These are phyloP conservation scores for Rhinatrema bivittatum DNA, from an alignment of 2,797 vertebrate genomes.

Conservation along the genomic window DNA sequence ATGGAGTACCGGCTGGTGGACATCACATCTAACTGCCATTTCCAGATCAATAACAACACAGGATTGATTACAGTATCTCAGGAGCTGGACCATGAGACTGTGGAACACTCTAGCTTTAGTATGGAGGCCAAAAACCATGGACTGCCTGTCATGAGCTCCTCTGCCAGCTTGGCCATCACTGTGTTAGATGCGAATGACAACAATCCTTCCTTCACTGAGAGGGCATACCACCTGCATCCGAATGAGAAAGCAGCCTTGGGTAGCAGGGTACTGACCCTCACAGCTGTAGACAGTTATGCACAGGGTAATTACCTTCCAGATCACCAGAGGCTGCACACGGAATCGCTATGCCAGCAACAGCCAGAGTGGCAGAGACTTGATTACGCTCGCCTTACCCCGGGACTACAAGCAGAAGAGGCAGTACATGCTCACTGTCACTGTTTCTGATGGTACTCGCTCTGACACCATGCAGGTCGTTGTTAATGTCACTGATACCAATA, in stretches of 20 bases:
- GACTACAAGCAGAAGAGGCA: slow-evolving; percentile 97
- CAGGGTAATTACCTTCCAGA: slow-evolving; percentile 94
- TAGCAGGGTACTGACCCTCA: slow-evolving; percentile 84
- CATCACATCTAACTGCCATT: slow-evolving; percentile 67
- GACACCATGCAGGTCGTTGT: slow-evolving; percentile 90
- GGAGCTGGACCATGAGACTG: slow-evolving; percentile 83
- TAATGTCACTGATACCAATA: slow-evolving; percentile 94
- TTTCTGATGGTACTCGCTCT: slow-evolving; percentile 85
- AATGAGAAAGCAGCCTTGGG: slow-evolving; percentile 90
- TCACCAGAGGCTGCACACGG: slow-evolving; percentile 91
- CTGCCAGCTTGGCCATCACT: slow-evolving; percentile 85
- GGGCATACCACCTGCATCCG: too few species aligned
- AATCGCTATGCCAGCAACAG: slow-evolving; percentile 96
- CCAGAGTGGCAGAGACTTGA: slow-evolving; percentile 87
- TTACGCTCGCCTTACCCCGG: slow-evolving; percentile 84
- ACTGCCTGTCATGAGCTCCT: slow-evolving; percentile 80
- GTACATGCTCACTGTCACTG: slow-evolving; percentile 84
- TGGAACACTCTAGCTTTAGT: slow-evolving; percentile 83
- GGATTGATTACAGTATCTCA: slow-evolving; percentile 84
- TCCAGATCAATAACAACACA: slow-evolving; percentile 90
- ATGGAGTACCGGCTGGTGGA: slow-evolving; percentile 82
- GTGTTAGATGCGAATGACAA: slow-evolving; percentile 94
- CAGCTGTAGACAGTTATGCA: slow-evolving; percentile 80
- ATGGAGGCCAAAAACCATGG: slow-evolving; percentile 90
- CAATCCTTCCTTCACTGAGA: slow-evolving; percentile 83